Percentiles rank a stretch among this genome's conserved stretches.
Evolutionary conservation across 2,797 vertebrate species (phyloP).

Genomic region (Halcyon smyrnensis): DNA sequence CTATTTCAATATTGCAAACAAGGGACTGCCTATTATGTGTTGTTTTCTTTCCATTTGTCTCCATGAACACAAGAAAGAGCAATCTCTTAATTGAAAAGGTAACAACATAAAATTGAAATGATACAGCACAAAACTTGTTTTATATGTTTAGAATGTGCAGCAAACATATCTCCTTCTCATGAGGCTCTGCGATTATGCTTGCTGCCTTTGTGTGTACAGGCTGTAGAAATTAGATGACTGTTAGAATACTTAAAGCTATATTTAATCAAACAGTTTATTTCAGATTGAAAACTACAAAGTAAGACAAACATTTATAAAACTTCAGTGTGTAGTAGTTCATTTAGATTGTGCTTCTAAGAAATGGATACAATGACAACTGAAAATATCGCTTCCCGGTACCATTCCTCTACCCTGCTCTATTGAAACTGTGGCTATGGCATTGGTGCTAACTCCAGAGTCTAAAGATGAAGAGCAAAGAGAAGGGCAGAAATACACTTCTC

Average conservation of each 20-base stretch:
- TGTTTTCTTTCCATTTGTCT: constrained; percentile 70
- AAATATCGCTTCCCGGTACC: not conserved
- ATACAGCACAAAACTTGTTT: constrained; percentile 51
- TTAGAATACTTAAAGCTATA: constrained; percentile 37
- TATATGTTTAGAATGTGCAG: constrained; percentile 63
- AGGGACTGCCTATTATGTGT: not conserved
- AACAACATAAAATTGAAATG: constrained; percentile 27
- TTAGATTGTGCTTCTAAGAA: not conserved
- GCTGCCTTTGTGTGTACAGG: not conserved
- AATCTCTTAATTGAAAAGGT: constrained; percentile 48
- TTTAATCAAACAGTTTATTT: constrained; percentile 22
- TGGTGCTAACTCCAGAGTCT: not conserved
- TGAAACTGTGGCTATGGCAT: not conserved
- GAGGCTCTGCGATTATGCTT: not conserved
- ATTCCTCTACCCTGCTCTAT: too few species aligned
- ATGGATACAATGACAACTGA: not conserved
- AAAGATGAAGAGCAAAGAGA: not conserved
- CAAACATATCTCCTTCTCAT: constrained; percentile 16
- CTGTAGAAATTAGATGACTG: not conserved
- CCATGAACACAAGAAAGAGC: constrained; percentile 36
- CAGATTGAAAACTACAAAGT: constrained; percentile 11
- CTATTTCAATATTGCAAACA: constrained; percentile 40
- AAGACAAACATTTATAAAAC: not conserved
- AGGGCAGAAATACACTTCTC: not conserved
- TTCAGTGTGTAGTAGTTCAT: not conserved